Evolutionary conservation across 2,113 vertebrate species (phyloP).

Genomic region (Crotalus horridus): DNA sequence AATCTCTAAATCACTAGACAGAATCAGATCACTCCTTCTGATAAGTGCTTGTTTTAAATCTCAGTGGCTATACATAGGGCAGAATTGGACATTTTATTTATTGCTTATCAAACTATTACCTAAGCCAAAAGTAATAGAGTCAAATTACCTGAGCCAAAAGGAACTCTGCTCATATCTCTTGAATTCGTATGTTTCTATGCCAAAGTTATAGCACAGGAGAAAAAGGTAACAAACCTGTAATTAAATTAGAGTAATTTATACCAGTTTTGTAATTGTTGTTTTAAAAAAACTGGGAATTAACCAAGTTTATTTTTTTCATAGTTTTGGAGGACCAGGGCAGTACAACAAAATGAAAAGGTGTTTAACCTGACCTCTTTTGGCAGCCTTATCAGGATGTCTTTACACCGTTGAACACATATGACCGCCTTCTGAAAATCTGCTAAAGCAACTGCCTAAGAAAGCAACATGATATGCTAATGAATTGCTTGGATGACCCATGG

Average conservation of each 20-base stretch:
- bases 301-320: not conserved
- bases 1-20: constrained; percentile 61
- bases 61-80: not conserved
- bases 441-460: constrained; percentile 80
- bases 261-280: constrained; percentile 6
- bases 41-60: constrained; percentile 8
- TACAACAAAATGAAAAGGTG: not conserved
- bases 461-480: constrained; percentile 37
- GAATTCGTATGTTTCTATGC: constrained; percentile 75
- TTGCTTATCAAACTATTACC: not conserved
- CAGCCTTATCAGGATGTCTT: constrained; percentile 84
- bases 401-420: constrained; percentile 75
- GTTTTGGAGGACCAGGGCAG: not conserved
- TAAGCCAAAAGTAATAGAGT: not conserved
- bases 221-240: constrained; percentile 83
- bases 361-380: constrained; percentile 80
- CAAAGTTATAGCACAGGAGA: constrained; percentile 90
- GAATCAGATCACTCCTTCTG: constrained; percentile 49
- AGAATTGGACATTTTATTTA: not conserved
- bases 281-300: not conserved
- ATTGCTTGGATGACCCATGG: constrained; percentile 24
- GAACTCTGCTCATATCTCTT: constrained; percentile 80
- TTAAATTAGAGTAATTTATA: constrained; percentile 27
- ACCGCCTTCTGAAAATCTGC: constrained; percentile 79
- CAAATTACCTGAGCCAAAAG: constrained; percentile 89